A percentile compares a stretch with the other conserved stretches of the same genome.
phyloP scores from a whole-genome alignment of 2,113 vertebrate species.

The Oxyura jamaicensis region DNA sequence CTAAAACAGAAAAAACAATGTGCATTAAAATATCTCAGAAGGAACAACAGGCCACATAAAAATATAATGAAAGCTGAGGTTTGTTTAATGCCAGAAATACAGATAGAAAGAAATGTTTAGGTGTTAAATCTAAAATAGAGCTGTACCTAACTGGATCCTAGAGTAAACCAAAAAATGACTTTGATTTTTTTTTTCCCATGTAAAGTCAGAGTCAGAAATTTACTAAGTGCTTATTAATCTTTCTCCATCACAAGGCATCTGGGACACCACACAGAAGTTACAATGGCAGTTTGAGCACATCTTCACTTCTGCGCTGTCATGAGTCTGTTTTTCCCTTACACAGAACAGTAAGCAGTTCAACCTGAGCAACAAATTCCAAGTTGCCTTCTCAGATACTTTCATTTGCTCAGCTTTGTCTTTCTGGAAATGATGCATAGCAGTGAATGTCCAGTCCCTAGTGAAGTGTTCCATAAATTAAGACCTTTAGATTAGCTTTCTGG shows the following conservation, averaged over 20 bases:
- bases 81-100: background rate
- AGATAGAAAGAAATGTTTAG: background rate
- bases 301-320: background rate
- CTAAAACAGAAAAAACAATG: constrained; percentile 28
- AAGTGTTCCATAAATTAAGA: background rate
- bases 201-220: background rate
- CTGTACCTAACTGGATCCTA: background rate
- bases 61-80: background rate
- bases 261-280: background rate
- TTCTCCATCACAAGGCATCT: background rate
- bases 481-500: background rate
- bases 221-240: background rate
- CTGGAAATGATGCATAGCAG: background rate
- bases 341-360: background rate
- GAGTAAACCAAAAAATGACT: background rate
- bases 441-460: background rate
- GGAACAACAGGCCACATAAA: background rate
- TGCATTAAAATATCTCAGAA: constrained; percentile 37
- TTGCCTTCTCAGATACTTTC: background rate
- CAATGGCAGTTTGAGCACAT: background rate
- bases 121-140: background rate
- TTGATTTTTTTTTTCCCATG: background rate
- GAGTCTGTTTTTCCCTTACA: background rate
- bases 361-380: background rate
- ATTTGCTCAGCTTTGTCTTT: background rate